Percentiles rank a stretch among this genome's conserved stretches.
Conservation (phyloP, 2,797 vertebrate species). For the Emys orbicularis region DNA sequence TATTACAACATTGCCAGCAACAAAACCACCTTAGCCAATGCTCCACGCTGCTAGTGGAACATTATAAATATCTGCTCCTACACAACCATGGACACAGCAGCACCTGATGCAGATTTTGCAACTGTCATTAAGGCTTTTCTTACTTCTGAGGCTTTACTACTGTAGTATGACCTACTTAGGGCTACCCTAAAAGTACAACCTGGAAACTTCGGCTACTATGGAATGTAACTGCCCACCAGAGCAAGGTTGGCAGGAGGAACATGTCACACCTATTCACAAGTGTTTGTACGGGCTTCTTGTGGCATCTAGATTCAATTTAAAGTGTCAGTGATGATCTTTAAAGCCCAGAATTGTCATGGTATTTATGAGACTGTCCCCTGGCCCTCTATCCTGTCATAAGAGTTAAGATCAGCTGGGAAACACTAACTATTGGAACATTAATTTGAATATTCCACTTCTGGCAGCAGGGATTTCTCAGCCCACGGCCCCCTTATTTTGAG, state of each 20-base stretch:
- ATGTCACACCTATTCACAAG: accelerated
- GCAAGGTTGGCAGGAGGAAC: not conserved
- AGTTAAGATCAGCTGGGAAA: not conserved
- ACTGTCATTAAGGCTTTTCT: not conserved
- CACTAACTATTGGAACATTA: accelerated
- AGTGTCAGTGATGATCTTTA: not conserved
- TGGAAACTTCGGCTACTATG: not conserved
- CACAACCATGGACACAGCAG: not conserved
- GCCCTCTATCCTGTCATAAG: not conserved
- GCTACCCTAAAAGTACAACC: not conserved
- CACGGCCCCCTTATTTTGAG: not conserved
- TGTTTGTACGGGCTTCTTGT: not conserved
- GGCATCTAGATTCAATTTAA: not conserved
- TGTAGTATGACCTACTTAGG: not conserved
- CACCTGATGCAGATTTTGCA: not conserved
- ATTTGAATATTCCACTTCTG: not conserved
- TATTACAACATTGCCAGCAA: not conserved
- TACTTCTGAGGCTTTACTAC: not conserved
- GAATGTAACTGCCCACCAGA: not conserved
- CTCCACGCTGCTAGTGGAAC: not conserved
- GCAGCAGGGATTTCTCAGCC: not conserved
- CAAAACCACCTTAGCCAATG: not conserved
- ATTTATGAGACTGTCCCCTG: not conserved
- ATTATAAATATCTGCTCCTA: not conserved
- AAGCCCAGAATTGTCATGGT: not conserved